A percentile compares a stretch with the other conserved stretches of the same genome.
These are phyloP conservation scores for Elephantulus edwardii DNA, from an alignment of 2,113 vertebrate species.

Conservation along the genomic window DNA sequence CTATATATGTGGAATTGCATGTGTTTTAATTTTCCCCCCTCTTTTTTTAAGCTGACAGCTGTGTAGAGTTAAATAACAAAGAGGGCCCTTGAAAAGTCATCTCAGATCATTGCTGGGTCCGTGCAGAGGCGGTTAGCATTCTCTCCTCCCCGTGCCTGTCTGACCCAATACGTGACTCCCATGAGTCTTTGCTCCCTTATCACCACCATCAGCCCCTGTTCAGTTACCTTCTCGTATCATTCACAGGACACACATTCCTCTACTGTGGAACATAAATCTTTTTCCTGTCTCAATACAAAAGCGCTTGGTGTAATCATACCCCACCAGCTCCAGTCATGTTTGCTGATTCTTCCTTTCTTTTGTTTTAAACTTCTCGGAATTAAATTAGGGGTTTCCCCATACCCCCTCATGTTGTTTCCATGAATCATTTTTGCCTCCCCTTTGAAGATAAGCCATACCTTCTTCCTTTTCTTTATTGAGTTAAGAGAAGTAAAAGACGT, in stretches of 20 bases:
- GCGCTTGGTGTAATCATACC: constrained; percentile 57
- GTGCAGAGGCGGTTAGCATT: constrained; percentile 51
- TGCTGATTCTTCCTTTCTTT: background rate
- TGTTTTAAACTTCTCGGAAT: constrained; percentile 43
- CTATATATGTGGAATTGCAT: background rate
- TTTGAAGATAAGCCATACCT: constrained; percentile 53
- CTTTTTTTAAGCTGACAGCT: constrained; percentile 38
- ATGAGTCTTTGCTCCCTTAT: constrained; percentile 69
- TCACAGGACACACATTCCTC: constrained; percentile 72
- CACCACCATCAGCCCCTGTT: constrained; percentile 67
- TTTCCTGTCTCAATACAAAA: constrained; percentile 68
- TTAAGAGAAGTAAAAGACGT: constrained; percentile 42
- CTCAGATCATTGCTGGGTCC: constrained; percentile 21
- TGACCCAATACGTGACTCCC: constrained; percentile 60
- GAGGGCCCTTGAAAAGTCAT: constrained; percentile 1
- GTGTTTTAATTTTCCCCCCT: constrained; percentile 48
- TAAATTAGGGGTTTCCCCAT: constrained; percentile 55
- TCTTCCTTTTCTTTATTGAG: constrained; percentile 53
- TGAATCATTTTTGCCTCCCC: constrained; percentile 34
- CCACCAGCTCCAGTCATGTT: background rate
- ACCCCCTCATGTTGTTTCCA: constrained; percentile 32
- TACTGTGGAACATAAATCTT: constrained; percentile 80
- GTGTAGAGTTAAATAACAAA: background rate
- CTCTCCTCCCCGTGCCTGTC: constrained; percentile 53
- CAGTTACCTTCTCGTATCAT: constrained; percentile 67